phyloP scores from a whole-genome alignment of 2,797 vertebrate genomes.

The Erethizon dorsatum region DNA sequence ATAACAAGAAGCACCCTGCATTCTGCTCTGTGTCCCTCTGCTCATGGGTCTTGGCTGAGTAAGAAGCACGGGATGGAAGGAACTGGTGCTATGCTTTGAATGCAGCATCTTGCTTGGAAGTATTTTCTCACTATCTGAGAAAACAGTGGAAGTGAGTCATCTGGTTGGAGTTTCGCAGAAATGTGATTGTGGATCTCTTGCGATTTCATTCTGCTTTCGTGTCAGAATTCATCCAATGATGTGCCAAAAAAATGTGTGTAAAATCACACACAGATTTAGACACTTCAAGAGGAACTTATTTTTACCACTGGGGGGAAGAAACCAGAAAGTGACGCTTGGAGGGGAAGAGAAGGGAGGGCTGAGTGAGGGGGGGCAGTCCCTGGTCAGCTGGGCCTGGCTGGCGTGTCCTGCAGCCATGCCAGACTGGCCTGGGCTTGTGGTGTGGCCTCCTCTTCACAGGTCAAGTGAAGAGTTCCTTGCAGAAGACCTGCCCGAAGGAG shows the following conservation, averaged over 20 bases:
- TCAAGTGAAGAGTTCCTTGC: conserved; percentile 37
- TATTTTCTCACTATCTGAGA: conserved; percentile 30
- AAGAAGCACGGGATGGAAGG: neutral
- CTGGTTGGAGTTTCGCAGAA: conserved; percentile 79
- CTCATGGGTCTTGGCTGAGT: neutral
- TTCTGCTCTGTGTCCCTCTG: neutral
- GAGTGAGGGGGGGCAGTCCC: conserved; percentile 11
- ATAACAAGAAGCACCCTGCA: neutral
- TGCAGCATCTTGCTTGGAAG: conserved; percentile 57
- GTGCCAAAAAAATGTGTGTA: conserved; percentile 75
- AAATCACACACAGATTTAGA: conserved; percentile 80
- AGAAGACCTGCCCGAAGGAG: neutral
- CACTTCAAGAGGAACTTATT: conserved; percentile 81
- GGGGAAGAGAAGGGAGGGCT: conserved; percentile 17
- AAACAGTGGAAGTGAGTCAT: conserved; percentile 69
- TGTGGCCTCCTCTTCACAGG: neutral
- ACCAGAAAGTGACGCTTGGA: conserved; percentile 59
- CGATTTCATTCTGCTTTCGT: conserved; percentile 71
- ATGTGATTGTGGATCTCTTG: conserved; percentile 68
- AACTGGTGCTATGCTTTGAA: neutral
- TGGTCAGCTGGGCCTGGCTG: neutral
- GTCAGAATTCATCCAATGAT: conserved; percentile 77
- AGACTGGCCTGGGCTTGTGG: neutral
- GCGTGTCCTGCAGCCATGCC: neutral
- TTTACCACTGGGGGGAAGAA: conserved; percentile 33